Base-by-base conservation (phyloP, 2,113 vertebrate genomes). In the Nothocercus julius region DNA sequence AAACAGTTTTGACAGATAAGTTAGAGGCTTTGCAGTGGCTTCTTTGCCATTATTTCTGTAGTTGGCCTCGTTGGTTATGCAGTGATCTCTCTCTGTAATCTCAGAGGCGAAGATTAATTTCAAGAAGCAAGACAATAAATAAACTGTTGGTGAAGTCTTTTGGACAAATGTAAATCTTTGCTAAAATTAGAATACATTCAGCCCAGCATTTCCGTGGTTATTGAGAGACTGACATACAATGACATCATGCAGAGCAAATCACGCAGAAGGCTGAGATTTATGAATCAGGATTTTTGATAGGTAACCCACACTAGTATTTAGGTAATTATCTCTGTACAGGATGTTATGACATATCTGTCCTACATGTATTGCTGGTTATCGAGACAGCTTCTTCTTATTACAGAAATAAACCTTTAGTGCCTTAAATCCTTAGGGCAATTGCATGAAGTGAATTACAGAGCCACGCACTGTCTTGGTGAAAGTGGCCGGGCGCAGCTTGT, bases 131-230 rank as follows among this genome's bases (percentile, higher is more conserved):
- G n/a, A 15, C 77, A 90, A 93, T 74, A 92, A 90, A 87, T 80
- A 30, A 5, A 24, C 8, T 62, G 15, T 69, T 4, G 0, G 47
- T 79, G 53, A 87, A 85, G 24, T 69, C 59, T 95, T 95, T 91
- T 89, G 72, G 82, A 80, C 82, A 70, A 92, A 89, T 72, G 30
- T 82, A 89, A 91, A 86, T 90, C 76, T 86, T 90, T 79, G 73
- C 93, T 95, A 95, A 97, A 96, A 87, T 95, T 95, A 90, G 94
- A 76, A 87, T 61, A 66, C 67, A 42, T 77, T 85, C 83, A 94
- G 81, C 1, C 8, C 63, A 67, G 17, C 44, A 69, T 82, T 93
- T 86, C 83, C 0, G 1, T 49, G 27, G 67, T 89, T 95, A 34
- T 92, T 62, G 34, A 86, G 86, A 84, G 47, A 54, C 30, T 88